Evolutionary conservation across 2,888 invertebrate species (phyloP).

Genomic region (Papilio demoleus): DNA sequence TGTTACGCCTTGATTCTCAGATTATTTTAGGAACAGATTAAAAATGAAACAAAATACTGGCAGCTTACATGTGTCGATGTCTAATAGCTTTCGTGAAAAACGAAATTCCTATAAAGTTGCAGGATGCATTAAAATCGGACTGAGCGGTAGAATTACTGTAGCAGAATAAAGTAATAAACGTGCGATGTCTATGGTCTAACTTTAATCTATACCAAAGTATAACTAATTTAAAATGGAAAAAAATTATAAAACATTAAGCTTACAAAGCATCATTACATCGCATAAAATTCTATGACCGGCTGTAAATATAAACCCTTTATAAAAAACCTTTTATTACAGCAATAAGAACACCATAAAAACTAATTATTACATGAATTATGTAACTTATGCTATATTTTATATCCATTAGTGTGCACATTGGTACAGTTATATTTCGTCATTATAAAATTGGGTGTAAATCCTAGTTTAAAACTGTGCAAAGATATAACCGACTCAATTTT

Average conservation of each 20-base stretch:
- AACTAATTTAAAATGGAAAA: not conserved
- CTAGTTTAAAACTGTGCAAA: too few species aligned
- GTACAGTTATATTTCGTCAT: too few species aligned
- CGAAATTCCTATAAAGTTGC: not conserved
- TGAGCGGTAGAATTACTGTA: not conserved
- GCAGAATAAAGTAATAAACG: too few species aligned
- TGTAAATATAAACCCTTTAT: slow-evolving; percentile 22
- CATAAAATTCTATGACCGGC: slow-evolving; percentile 28
- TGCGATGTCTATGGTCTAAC: too few species aligned
- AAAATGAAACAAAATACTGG: slow-evolving; percentile 17
- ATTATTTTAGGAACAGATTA: slow-evolving; percentile 34
- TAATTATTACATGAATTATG: slow-evolving; percentile 22
- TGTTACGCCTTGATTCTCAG: slow-evolving; percentile 44
- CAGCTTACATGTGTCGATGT: slow-evolving; percentile 1
- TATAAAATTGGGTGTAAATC: too few species aligned
- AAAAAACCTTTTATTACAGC: slow-evolving; percentile 22
- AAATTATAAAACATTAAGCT: not conserved
- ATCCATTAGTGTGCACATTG: too few species aligned
- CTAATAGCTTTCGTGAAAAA: not conserved
- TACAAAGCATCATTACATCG: slow-evolving; percentile 20
- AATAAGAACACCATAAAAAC: slow-evolving; percentile 1
- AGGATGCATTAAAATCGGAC: too few species aligned
- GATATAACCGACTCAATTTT: too few species aligned
- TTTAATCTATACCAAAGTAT: too few species aligned
- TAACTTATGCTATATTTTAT: not conserved